Conservation (phyloP, 2,113 vertebrate genomes). For the Heptranchias perlo region DNA sequence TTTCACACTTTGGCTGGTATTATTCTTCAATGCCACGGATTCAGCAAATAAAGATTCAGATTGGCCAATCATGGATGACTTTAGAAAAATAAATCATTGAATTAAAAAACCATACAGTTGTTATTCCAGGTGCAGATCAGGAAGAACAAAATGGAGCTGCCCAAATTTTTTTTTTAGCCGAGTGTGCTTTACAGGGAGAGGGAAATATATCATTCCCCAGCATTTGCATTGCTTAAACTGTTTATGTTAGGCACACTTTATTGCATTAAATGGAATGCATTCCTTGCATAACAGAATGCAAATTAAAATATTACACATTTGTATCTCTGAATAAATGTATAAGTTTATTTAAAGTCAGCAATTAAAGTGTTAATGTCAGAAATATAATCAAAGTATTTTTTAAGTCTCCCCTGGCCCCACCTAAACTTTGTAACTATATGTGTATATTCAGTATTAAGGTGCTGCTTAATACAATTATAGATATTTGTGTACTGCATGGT, state of each 20-base stretch:
- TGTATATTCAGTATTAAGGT: background rate
- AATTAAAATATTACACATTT: background rate
- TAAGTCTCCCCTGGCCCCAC: background rate
- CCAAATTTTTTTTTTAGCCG: background rate
- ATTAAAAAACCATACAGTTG: slow-evolving; percentile 3
- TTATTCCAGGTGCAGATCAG: slow-evolving; percentile 26
- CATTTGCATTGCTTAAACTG: background rate
- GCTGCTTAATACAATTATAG: background rate
- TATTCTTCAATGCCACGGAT: background rate
- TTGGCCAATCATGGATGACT: slow-evolving; percentile 14
- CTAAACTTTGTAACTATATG: no score
- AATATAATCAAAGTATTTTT: background rate
- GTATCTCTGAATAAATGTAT: background rate
- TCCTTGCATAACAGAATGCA: background rate
- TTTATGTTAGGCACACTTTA: background rate
- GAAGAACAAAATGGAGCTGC: background rate
- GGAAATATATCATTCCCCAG: background rate
- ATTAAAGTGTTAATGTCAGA: background rate
- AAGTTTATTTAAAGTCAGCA: background rate
- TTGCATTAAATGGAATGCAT: background rate
- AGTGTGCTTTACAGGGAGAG: background rate
- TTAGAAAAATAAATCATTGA: slow-evolving; percentile 34
- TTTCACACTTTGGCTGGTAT: slow-evolving; percentile 6
- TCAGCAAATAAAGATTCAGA: slow-evolving; percentile 20
- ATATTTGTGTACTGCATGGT: background rate